Percentiles rank a stretch among this genome's conserved stretches.
phyloP scores from a whole-genome alignment of 1,140 invertebrate species.

The Drosophila grimshawi region DNA sequence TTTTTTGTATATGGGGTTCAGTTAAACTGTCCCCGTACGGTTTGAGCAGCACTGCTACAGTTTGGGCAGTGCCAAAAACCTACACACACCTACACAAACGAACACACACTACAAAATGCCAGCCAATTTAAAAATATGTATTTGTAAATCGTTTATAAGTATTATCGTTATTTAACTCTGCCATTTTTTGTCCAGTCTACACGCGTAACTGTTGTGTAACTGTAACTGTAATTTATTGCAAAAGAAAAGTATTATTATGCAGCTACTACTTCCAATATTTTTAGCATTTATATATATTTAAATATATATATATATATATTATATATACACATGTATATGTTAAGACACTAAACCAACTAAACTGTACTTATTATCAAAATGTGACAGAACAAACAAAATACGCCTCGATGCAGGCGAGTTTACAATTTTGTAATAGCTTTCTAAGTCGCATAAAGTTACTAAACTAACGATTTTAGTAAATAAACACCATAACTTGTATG shows the following conservation, averaged over 20 bases:
- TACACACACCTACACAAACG: slow-evolving; percentile 10
- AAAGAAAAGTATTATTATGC: slow-evolving; percentile 76
- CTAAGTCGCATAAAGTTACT: slow-evolving; percentile 72
- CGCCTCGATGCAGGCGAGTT: slow-evolving; percentile 57
- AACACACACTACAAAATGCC: slow-evolving; percentile 41
- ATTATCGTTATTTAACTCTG: slow-evolving; percentile 52
- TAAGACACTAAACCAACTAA: slow-evolving; percentile 53
- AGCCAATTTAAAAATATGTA: slow-evolving; percentile 63
- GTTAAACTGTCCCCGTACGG: slow-evolving; percentile 49
- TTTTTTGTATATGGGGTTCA: slow-evolving; percentile 37
- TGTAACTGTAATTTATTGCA: slow-evolving; percentile 71
- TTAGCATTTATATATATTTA: slow-evolving; percentile 56
- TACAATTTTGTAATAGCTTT: slow-evolving; percentile 68
- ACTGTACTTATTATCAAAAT: slow-evolving; percentile 67
- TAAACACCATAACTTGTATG: slow-evolving; percentile 50
- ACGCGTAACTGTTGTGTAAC: slow-evolving; percentile 33
- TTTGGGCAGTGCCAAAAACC: slow-evolving; percentile 24
- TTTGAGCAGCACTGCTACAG: slow-evolving; percentile 17
- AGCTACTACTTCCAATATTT: slow-evolving; percentile 75
- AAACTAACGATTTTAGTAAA: slow-evolving; percentile 73
- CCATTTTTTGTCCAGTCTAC: slow-evolving; percentile 64
- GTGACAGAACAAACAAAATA: slow-evolving; percentile 24
- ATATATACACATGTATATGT: slow-evolving; percentile 3
- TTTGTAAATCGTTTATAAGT: slow-evolving; percentile 63
- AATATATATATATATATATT: slow-evolving; percentile 29